Evolutionary conservation across 2,797 vertebrate species (phyloP), one percentile per base, ranked within the genome.

Genomic region (Prunella strophiata): DNA sequence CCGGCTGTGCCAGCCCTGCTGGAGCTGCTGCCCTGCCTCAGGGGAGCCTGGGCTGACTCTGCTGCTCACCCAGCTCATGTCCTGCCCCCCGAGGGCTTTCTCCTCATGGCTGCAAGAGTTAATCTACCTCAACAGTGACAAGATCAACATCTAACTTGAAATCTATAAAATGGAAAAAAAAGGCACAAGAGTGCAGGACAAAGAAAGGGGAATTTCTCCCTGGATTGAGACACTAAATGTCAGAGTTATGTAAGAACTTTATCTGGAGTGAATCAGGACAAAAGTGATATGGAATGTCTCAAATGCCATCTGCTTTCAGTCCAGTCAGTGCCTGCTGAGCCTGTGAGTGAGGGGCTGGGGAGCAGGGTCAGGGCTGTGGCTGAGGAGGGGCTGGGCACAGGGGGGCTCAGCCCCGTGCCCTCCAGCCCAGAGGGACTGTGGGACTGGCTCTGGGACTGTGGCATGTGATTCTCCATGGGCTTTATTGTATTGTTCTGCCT

Each of bases 401-500:
- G 14, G 0, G 34, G 55, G 29, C 65, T 73, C 40, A 43, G 77
- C 23, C 38, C 8, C 0, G 0, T 6, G 57, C n/a, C 43, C 85
- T 12, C 1, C 2, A 38, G 21, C 47, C 43, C 8, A 5, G 19
- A 1, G 26, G 68, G 32, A 11, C 18, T 1, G 5, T 1, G 2
- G 29, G 29, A 5, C 38, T 29, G 36, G 7, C 52, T 51, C 30
- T 0, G 9, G 2, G 20, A 1, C 0, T 1, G 26, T 2, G n/a
- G 30, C 16, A 3, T n/a, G 32, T 7, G 70, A 18, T 34, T 50
- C 42, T 38, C 36, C n/a, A 3, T 2, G 42, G 16, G 1, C 2
- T 54, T 68, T 30, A 16, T 38, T 66, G 21, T 19, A 2, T 19
- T 83, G 23, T 3, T 45, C 52, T 25, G 11, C 34, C 89, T 57